Evolutionary conservation across 2,797 vertebrate species (phyloP), one percentile per base, ranked within the genome.

Genomic region (Borostomias antarcticus): DNA sequence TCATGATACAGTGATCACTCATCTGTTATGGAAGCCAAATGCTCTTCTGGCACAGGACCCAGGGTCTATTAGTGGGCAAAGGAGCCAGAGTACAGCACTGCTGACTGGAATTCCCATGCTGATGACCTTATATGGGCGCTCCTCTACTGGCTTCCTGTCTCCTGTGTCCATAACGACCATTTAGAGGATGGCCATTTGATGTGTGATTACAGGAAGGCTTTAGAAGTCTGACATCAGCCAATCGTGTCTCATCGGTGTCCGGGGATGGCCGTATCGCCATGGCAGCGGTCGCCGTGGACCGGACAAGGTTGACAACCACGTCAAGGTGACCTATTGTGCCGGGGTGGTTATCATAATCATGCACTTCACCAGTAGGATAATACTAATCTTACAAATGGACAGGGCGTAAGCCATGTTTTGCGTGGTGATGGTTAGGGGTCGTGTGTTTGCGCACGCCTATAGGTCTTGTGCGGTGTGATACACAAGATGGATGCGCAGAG

Each of bases 1-100:
- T 84, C 78, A 84, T 81, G 80, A 81, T 73, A 62, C 76, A 92
- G 91, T 93, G 93, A 88, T 92, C 92, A 90, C 92, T 93, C 93
- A 90, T 92, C 90, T 76, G 91, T 88, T 90, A 94, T 91, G 89
- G 92, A 91, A 91, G 93, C 93, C 94, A 95, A 94, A 95, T 95
- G 93, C 89, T 90, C 90, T 94, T 94, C 91, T 95, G 93, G 93
- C 93, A 94, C 89, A 72, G 89, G 87, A 87, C 89, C 92, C 81
- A 83, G 90, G 89, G 93, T 95, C 92, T 94, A 94, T 95, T 95
- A 95, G 92, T 84, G 37, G 15, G 92, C 91, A 88, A 15, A 40
- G n/a, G 90, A 90, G 89, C 89, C 88, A 89, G 88, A 92, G 89
- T 90, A 91, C 65, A 87, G 74, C 91, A 83, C 85, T 53, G 70